A percentile compares a stretch with the other conserved stretches of the same genome.
Evolutionary conservation across 2,888 invertebrate genomes (phyloP).

Genomic region (Hirtodrosophila confusa): DNA sequence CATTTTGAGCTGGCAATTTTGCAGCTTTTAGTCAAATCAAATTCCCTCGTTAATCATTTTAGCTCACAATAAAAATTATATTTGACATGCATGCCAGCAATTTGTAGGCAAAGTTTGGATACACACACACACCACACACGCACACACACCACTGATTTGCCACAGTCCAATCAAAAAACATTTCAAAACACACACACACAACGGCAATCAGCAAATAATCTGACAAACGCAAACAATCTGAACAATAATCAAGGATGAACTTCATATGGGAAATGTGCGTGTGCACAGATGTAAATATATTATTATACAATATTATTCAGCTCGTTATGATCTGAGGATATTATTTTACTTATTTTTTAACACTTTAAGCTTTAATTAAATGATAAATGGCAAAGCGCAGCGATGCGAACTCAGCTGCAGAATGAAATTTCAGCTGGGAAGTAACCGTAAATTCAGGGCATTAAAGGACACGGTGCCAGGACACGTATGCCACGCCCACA

Average conservation of each 20-base stretch:
- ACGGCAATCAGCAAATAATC: conserved; percentile 71
- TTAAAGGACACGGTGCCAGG: no score
- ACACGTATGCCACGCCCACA: no score
- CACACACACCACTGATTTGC: conserved; percentile 31
- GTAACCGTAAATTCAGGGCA: no score
- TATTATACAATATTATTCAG: not conserved
- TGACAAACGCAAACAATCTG: conserved; percentile 64
- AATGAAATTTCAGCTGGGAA: no score
- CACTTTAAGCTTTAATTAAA: conserved; percentile 56
- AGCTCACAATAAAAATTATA: conserved; percentile 23
- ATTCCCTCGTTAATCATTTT: conserved; percentile 46
- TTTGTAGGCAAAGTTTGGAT: conserved; percentile 19
- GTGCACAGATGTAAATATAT: not conserved
- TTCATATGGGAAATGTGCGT: conserved; percentile 14
- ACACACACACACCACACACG: conserved; percentile 10
- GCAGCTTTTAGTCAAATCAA: conserved; percentile 42
- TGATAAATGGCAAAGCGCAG: conserved; percentile 45
- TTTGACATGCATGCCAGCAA: conserved; percentile 35
- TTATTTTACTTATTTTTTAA: conserved; percentile 10
- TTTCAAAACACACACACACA: conserved; percentile 32
- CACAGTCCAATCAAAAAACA: conserved; percentile 60
- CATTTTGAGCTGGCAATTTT: conserved; percentile 22
- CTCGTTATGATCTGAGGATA: no score
- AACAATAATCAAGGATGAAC: conserved; percentile 27
- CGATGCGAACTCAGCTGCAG: no score